phyloP scores from a whole-genome alignment of 2,888 invertebrate species.

The Dynastes hyllus region DNA sequence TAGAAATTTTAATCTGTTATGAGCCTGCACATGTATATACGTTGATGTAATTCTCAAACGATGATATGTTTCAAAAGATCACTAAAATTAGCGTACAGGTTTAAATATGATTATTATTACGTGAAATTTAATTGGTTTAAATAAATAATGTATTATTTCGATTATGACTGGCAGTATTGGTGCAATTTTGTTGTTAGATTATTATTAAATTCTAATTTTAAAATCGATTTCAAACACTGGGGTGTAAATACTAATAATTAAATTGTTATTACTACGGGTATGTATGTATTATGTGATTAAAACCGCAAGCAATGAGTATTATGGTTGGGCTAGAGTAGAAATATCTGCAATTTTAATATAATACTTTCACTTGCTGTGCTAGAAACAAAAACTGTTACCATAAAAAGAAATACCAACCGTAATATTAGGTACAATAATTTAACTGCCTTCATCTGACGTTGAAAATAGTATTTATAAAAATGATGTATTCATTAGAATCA shows the following conservation, averaged over 20 bases:
- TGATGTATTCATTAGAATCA: no score
- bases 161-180: background rate
- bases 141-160: background rate
- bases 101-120: constrained; percentile 11
- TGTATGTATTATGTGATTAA: background rate
- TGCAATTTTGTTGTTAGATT: background rate
- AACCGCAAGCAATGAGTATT: constrained; percentile 8
- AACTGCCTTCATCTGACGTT: no score
- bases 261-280: constrained; percentile 3
- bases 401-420: constrained; percentile 17
- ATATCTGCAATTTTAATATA: constrained; percentile 16
- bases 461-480: no score
- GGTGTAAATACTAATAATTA: background rate
- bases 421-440: constrained; percentile 11
- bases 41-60: background rate
- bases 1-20: constrained; percentile 27
- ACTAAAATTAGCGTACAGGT: constrained; percentile 2
- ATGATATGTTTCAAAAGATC: background rate
- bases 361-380: constrained; percentile 25
- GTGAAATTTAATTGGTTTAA: background rate
- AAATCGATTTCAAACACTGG: background rate
- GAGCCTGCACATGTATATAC: background rate
- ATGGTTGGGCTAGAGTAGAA: background rate
- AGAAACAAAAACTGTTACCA: constrained; percentile 21
- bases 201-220: background rate